Evolutionary conservation across 2,113 vertebrate species (phyloP).

Genomic region (Brachyhypopomus gauderio): DNA sequence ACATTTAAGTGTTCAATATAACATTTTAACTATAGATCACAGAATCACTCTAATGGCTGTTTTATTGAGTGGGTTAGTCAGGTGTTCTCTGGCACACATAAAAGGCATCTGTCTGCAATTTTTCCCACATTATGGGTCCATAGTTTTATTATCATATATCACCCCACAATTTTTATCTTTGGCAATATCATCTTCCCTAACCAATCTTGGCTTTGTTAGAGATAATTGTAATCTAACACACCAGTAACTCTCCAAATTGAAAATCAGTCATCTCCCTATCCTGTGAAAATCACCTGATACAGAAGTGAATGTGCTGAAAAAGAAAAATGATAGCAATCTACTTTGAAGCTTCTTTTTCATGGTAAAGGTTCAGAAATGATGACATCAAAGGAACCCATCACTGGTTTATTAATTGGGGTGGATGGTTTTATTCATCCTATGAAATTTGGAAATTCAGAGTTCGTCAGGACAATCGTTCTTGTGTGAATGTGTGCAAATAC

Average conservation of each 20-base stretch:
- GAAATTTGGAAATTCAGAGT: slow-evolving; percentile 46
- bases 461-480: slow-evolving; percentile 52
- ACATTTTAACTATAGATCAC: background rate
- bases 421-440: slow-evolving; percentile 44
- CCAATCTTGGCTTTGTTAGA: slow-evolving; percentile 28
- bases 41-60: background rate
- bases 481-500: background rate
- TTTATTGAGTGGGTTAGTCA: background rate
- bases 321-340: slow-evolving; percentile 50
- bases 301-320: slow-evolving; percentile 42
- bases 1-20: too few species aligned
- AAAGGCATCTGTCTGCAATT: slow-evolving; percentile 13
- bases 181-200: slow-evolving; percentile 42
- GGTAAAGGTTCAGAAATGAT: slow-evolving; percentile 51
- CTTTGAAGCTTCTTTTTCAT: slow-evolving; percentile 39
- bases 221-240: slow-evolving; percentile 57
- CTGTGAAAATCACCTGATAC: slow-evolving; percentile 50
- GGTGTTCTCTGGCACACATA: background rate
- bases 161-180: slow-evolving; percentile 47
- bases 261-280: slow-evolving; percentile 52
- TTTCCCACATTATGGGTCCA: slow-evolving; percentile 6
- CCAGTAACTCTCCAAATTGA: slow-evolving; percentile 62
- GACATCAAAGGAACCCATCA: slow-evolving; percentile 49
- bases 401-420: slow-evolving; percentile 51
- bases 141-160: slow-evolving; percentile 39